Conservation (phyloP, 2,797 vertebrate genomes). For the Cryptoprocta ferox region DNA sequence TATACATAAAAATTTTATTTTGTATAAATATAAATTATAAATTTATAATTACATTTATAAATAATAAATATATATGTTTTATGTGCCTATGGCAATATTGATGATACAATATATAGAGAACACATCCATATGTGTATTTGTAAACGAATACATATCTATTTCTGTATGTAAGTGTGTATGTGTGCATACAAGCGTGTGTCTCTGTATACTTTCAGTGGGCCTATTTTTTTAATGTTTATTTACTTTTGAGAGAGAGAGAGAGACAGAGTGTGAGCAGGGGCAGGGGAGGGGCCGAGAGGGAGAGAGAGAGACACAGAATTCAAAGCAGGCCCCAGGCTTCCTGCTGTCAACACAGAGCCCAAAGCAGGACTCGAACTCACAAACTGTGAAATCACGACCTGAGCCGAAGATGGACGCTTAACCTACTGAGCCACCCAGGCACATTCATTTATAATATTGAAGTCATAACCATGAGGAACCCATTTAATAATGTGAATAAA, state of each 20-base stretch:
- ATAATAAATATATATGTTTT: background rate
- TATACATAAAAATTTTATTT: background rate
- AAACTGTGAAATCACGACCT: no score
- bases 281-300: no score
- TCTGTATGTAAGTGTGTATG: background rate
- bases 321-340: no score
- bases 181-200: background rate
- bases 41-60: no score
- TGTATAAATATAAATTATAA: background rate
- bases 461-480: background rate
- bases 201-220: background rate
- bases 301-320: no score
- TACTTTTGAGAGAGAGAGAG: no score
- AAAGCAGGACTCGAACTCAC: no score
- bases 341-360: no score
- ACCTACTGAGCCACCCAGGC: no score
- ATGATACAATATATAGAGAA: background rate
- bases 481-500: background rate
- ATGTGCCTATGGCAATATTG: background rate
- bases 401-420: no score
- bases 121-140: background rate
- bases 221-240: background rate
- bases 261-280: no score
- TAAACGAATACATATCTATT: background rate
- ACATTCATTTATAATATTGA: background rate